Evolutionary conservation across 2,113 vertebrate species (phyloP).

Genomic region (Eretmochelys imbricata): DNA sequence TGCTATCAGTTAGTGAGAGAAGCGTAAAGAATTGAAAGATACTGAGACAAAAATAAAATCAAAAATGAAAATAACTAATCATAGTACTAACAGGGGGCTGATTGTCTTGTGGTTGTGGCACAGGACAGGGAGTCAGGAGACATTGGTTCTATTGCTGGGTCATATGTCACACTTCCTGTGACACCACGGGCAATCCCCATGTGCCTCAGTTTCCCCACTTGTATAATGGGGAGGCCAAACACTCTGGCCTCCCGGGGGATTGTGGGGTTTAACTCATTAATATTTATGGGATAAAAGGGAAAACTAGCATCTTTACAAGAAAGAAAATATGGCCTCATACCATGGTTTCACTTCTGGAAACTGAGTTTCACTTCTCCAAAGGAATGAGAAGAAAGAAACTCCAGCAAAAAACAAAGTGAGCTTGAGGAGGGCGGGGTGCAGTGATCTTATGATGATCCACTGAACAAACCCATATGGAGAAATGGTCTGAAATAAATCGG

Average conservation of each 20-base stretch:
- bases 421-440: not conserved
- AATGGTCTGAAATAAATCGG: not conserved
- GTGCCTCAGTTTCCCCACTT: not conserved
- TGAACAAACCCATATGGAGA: not conserved
- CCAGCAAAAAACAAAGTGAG: not conserved
- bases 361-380: constrained; percentile 44
- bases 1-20: not conserved
- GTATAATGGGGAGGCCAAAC: not conserved
- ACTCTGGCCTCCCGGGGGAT: not conserved
- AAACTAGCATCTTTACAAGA: constrained; percentile 38
- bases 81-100: not conserved
- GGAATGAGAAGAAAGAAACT: not conserved
- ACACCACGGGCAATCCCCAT: not conserved
- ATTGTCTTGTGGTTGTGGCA: not conserved
- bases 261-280: not conserved
- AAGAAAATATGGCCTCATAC: constrained; percentile 18
- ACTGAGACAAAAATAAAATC: constrained; percentile 37
- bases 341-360: constrained; percentile 35
- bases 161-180: not conserved
- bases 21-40: not conserved
- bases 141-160: constrained; percentile 14
- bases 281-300: constrained; percentile 23
- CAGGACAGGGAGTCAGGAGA: constrained; percentile 23
- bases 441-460: not conserved
- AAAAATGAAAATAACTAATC: constrained; percentile 30